These are phyloP conservation scores for Cephalopterus ornatus DNA, from an alignment of 2,113 vertebrate genomes.

Conservation along the genomic window DNA sequence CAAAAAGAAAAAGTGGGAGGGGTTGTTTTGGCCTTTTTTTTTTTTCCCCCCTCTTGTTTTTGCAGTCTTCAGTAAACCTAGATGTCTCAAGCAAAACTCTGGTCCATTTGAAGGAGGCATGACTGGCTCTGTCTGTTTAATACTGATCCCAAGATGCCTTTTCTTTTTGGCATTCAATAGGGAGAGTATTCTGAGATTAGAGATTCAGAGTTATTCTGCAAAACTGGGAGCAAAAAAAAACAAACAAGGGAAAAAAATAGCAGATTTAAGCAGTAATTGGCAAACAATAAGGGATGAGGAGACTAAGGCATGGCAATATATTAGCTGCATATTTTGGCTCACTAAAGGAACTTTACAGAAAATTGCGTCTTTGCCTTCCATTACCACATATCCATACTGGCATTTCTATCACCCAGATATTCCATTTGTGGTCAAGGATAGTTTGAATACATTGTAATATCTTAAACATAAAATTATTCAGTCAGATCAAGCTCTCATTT, in stretches of 20 bases:
- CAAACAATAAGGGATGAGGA: background rate
- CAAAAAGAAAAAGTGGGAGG: background rate
- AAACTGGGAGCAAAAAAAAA: background rate
- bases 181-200: background rate
- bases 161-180: background rate
- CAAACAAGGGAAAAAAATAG: background rate
- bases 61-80: background rate
- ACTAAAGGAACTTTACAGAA: background rate
- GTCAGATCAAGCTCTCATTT: background rate
- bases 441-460: background rate
- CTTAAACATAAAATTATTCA: background rate
- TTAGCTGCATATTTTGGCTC: background rate
- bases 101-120: background rate
- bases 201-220: background rate
- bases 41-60: background rate
- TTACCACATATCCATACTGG: background rate
- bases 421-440: background rate
- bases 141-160: background rate
- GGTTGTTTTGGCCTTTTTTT: background rate
- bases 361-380: background rate
- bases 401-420: background rate
- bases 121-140: background rate
- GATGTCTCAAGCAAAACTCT: background rate
- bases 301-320: background rate
- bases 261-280: background rate